Base-by-base conservation (phyloP, 2,797 vertebrate species). In the Australoheros facetus region DNA sequence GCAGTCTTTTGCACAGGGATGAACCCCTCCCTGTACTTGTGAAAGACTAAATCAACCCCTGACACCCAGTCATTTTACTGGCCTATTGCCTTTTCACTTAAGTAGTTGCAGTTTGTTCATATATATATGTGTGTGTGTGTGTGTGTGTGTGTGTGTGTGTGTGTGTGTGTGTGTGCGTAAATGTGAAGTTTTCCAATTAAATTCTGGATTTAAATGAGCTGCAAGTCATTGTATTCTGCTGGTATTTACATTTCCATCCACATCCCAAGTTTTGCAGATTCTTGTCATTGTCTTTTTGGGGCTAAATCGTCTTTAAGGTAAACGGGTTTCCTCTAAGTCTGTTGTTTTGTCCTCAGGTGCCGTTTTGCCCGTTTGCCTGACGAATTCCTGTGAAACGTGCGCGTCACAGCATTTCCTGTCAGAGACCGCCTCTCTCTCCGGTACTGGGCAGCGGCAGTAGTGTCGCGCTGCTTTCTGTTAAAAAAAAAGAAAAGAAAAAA, bases 331-430 rank as follows among this genome's bases (percentile, higher is more conserved):
- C 42, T 48, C 11, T 26, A 66, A 26, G 42, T 66, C 28, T 66
- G 5, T 17, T 28, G 1, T 64, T 21, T 57, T 62, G 64, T 48
- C 42, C 42, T 69, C 30, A 54, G 11, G 21, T 9, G 14, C 32
- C 4, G 60, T 78, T 16, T 74, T 85, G 78, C 71, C 58, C 51
- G 75, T 60, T 34, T 71, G 26, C 11, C 10, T 30, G 28, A 5
- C 34, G 1, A 4, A 81, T 91, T 93, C 85, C 88, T 81, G 26
- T 80, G 80, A 88, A 92, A 75, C 1, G 17, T 5, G 2, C 48
- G 89, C 88, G 89, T 92, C 92, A 60, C 78, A 72, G 60, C 53
- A 13, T 79, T 95, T 94, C 93, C 91, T 81, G 89, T 80, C 48
- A 58, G 16, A 71, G 69, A 17, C 90, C 94, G 83, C 92, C 93